Conservation (phyloP, 1,140 invertebrate species). For the Philopotamus ludificatus region DNA sequence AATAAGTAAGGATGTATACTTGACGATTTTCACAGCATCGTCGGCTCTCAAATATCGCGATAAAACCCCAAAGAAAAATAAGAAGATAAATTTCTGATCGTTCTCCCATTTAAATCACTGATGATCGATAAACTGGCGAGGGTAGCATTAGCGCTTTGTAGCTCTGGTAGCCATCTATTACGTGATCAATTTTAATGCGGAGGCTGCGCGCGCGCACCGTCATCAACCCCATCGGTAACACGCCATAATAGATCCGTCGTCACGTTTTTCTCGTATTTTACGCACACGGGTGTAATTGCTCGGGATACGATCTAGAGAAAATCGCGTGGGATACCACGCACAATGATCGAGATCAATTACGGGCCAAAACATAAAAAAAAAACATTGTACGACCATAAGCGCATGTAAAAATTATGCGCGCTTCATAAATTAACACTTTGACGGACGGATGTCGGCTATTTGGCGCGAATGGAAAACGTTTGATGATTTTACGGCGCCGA, state of each 20-base stretch:
- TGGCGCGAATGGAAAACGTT: too few species aligned
- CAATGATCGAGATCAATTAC: neutral
- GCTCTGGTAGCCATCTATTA: neutral
- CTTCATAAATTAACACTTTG: too few species aligned
- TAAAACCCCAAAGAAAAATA: too few species aligned
- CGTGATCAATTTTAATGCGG: neutral
- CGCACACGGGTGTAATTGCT: neutral
- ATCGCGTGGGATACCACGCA: neutral
- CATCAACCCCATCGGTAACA: neutral
- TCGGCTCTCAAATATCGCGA: too few species aligned
- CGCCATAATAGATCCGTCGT: neutral
- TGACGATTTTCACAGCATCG: too few species aligned
- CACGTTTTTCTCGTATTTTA: neutral
- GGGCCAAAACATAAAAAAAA: too few species aligned
- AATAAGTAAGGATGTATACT: too few species aligned
- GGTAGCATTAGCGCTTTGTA: neutral
- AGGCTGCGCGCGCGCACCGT: neutral
- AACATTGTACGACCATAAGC: too few species aligned
- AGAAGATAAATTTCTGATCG: too few species aligned
- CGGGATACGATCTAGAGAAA: neutral
- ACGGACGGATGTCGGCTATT: too few species aligned
- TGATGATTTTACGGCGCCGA: too few species aligned
- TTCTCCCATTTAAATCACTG: neutral
- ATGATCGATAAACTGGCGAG: neutral
- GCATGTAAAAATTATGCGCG: too few species aligned